phyloP scores from a whole-genome alignment of 2,113 vertebrate genomes.

The Phrynosoma platyrhinos region DNA sequence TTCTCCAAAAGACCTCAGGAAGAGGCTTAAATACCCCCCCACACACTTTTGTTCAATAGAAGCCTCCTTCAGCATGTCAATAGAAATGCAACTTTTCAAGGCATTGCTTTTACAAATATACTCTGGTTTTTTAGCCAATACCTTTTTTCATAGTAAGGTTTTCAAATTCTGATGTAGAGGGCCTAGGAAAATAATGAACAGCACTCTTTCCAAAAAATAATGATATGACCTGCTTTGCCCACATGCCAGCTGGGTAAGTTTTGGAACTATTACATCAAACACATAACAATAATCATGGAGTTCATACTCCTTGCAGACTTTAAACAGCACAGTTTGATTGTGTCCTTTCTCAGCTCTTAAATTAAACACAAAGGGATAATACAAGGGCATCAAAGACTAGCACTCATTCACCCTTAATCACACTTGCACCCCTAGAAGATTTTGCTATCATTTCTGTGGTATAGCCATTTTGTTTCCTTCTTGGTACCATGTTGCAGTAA shows the following conservation, averaged over 20 bases:
- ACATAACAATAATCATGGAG: not conserved
- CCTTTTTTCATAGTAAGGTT: not conserved
- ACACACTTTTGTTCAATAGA: conserved; percentile 23
- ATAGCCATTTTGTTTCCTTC: not conserved
- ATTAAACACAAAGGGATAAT: conserved; percentile 59
- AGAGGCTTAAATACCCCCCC: conserved; percentile 19
- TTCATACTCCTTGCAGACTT: conserved; percentile 30
- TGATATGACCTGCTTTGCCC: too few species aligned
- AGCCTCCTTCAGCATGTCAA: conserved; percentile 22
- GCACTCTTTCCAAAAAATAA: not conserved
- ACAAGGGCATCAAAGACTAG: conserved; percentile 56
- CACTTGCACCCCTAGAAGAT: conserved; percentile 53
- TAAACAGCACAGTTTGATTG: conserved; percentile 30
- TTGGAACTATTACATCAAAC: conserved; percentile 29
- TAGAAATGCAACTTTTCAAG: conserved; percentile 30
- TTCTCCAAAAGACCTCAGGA: conserved; percentile 7
- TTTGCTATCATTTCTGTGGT: conserved; percentile 53
- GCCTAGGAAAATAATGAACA: not conserved
- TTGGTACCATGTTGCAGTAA: conserved; percentile 17
- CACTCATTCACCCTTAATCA: conserved; percentile 62
- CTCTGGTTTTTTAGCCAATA: not conserved
- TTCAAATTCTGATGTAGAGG: not conserved
- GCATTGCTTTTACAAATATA: not conserved
- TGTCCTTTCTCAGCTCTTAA: conserved; percentile 65
- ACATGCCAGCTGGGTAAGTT: not conserved